Evolutionary conservation across 2,113 vertebrate genomes (phyloP), one percentile per base, ranked within the genome.

Genomic region (Brachirus orientalis): DNA sequence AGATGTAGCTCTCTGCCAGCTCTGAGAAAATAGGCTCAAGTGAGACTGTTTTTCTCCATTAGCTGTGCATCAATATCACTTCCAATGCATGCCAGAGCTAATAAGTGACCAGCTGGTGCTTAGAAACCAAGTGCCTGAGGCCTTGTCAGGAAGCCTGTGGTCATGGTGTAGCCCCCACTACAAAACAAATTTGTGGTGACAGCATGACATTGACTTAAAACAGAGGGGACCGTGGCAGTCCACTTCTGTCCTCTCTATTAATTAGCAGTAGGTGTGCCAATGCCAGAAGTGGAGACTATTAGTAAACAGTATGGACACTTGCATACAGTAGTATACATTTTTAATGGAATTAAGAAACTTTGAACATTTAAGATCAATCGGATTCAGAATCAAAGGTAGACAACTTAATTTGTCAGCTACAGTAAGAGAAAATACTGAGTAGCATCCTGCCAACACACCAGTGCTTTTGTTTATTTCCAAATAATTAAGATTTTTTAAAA

Each of bases 61-160:
- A 82, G 54, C 59, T 50, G 17, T 75, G 66, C 75, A 75, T 86
- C 77, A 72, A 71, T 69, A 85, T 70, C 66, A 68, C 44, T 80
- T 84, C 67, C 69, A 77, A 37, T 77, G 58, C 65, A 70, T 61
- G 79, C 77, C 85, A 81, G 63, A 75, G 72, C 72, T 77, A 88
- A 85, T 86, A 82, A 85, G 69, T 73, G 64, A 82, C 77, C 88
- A 83, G 77, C 80, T 86, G 87, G 62, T 78, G 56, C 72, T 70
- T 38, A 63, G 84, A 83, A 72, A 61, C 18, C 35, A 8, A 67
- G 45, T 14, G 36, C 63, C 73, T 70, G 64, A 74, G 69, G 74
- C 73, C 72, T 64, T 75, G 77, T 82, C 80, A 79, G 64, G 72
- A 53, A 79, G 65, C 62, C 67, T 56, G 73, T 62, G 48, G 77